Conservation (phyloP, 2,888 invertebrate genomes). For the Gortyna flavago region DNA sequence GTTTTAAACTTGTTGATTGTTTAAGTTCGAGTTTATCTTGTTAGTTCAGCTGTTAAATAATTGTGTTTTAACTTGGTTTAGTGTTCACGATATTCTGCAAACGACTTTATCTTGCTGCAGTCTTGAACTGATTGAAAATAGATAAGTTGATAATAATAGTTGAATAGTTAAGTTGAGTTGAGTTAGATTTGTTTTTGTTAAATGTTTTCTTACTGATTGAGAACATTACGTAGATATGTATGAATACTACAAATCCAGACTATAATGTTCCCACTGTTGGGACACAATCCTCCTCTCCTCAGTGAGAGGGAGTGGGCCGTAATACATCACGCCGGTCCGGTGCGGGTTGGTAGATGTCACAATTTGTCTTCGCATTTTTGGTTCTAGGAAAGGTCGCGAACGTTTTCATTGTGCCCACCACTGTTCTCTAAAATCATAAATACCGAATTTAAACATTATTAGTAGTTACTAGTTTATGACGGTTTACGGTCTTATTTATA, state of each 20-base stretch:
- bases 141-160: no score
- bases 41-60: slow-evolving; percentile 49
- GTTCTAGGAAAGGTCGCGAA: no score
- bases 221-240: background rate
- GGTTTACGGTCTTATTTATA: background rate
- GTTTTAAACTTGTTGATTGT: slow-evolving; percentile 41
- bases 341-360: no score
- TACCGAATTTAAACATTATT: no score
- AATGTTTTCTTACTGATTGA: background rate
- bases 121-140: slow-evolving; percentile 13
- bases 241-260: background rate
- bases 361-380: no score
- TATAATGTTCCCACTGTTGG: no score
- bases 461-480: background rate
- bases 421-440: no score
- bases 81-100: slow-evolving; percentile 10
- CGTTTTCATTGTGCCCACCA: no score
- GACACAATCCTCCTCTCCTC: no score
- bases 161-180: no score
- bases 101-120: slow-evolving; percentile 4
- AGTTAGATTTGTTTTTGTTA: background rate
- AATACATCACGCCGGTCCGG: no score
- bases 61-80: slow-evolving; percentile 38
- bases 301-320: no score
- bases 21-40: slow-evolving; percentile 44